phyloP scores from a whole-genome alignment of 1,140 invertebrate species.

The Lepidurus couesii region DNA sequence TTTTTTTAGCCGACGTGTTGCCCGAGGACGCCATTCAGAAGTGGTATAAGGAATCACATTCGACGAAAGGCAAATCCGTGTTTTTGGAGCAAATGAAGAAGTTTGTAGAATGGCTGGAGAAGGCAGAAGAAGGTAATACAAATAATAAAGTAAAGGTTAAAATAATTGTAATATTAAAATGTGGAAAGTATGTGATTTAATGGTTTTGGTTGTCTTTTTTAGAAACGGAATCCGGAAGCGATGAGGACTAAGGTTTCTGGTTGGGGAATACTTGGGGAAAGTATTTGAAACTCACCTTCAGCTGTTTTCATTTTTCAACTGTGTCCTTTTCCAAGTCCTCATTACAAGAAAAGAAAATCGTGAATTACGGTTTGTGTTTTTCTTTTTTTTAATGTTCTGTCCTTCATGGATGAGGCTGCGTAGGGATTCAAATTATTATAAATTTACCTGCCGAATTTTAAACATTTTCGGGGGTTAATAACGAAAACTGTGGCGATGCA shows the following conservation, averaged over 20 bases:
- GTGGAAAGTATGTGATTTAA: constrained; percentile 50
- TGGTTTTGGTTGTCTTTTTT: constrained; percentile 35
- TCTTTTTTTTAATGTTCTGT: constrained; percentile 2
- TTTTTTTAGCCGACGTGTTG: constrained; percentile 64
- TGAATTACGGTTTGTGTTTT: neutral
- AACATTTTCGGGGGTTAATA: neutral
- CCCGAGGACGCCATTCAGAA: constrained; percentile 86
- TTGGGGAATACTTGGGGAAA: constrained; percentile 17
- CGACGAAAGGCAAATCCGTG: constrained; percentile 88
- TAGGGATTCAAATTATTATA: neutral
- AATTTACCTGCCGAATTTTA: neutral
- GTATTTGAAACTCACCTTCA: constrained; percentile 25
- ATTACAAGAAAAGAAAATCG: constrained; percentile 22
- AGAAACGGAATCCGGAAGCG: constrained; percentile 40
- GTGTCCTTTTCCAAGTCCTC: neutral
- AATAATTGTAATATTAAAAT: constrained; percentile 32
- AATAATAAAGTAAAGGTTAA: neutral
- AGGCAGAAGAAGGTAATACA: constrained; percentile 75
- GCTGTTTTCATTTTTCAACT: constrained; percentile 21
- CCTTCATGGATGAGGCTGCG: neutral
- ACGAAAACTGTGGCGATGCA: neutral
- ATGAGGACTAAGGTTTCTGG: constrained; percentile 36
- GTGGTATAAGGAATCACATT: constrained; percentile 90
- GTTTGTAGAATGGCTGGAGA: constrained; percentile 94
- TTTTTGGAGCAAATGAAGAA: constrained; percentile 97